Evolutionary conservation across 2,888 invertebrate species (phyloP).

Genomic region (Sericinus montela): DNA sequence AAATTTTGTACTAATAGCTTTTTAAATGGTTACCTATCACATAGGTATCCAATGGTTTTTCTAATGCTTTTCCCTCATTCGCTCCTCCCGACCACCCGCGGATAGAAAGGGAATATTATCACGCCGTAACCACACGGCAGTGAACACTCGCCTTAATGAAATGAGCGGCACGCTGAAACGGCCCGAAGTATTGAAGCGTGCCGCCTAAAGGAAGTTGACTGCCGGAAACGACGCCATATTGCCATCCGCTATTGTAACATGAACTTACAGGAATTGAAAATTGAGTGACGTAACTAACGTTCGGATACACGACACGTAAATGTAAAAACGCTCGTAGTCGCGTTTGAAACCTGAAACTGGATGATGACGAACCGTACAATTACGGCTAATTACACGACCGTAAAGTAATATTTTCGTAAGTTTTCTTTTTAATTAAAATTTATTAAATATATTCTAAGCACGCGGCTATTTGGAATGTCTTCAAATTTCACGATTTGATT

Average conservation of each 20-base stretch:
- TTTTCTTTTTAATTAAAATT: too few species aligned
- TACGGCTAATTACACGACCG: slow-evolving; percentile 5
- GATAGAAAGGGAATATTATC: too few species aligned
- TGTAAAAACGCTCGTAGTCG: slow-evolving; percentile 9
- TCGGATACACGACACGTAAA: slow-evolving; percentile 20
- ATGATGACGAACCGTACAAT: slow-evolving; percentile 10
- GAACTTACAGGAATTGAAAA: slow-evolving; percentile 29
- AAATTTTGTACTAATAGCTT: too few species aligned
- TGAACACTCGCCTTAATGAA: not conserved
- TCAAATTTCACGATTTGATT: too few species aligned
- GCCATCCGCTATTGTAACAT: slow-evolving; percentile 26
- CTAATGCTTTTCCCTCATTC: too few species aligned
- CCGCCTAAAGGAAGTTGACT: slow-evolving; percentile 22
- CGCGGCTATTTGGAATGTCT: too few species aligned
- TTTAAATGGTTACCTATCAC: too few species aligned
- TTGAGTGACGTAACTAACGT: slow-evolving; percentile 22
- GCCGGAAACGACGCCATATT: slow-evolving; percentile 30
- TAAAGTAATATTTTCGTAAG: too few species aligned
- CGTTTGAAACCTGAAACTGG: slow-evolving; percentile 10
- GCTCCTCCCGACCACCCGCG: too few species aligned
- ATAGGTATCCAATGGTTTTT: too few species aligned
- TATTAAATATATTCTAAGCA: too few species aligned
- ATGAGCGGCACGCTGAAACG: slow-evolving; percentile 5
- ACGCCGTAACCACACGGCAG: too few species aligned
- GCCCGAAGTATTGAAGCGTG: slow-evolving; percentile 24